Evolutionary conservation across 2,797 vertebrate species (phyloP), one percentile per base, ranked within the genome.

Genomic region (Sarcoramphus papa): DNA sequence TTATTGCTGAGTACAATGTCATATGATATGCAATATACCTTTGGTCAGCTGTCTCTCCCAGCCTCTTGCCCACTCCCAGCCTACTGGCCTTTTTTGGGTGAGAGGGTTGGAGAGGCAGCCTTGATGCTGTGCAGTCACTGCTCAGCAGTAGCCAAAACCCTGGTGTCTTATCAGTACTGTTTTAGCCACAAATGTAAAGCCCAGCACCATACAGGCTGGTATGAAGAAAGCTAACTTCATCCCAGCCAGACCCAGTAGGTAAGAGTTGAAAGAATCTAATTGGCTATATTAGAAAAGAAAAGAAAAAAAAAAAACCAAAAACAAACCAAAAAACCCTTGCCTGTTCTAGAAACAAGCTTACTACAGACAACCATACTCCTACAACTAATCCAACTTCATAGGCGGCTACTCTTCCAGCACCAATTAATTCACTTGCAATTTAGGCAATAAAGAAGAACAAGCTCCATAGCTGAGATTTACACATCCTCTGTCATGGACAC

Each of bases 301-400:
- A 59, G 10, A 2, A 9, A 6, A 25, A 7, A 3, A 28, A 1
- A 25, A 7, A 3, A 25, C 0, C 10, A 4, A 70, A 45, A 3
- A 0, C 7, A 78, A 16, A 51, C 5, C 10, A 40, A 82, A 41
- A 45, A 31, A 15, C 12, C 12, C 27, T 70, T 70, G 10, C 18
- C 28, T 76, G 18, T 53, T 83, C 47, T 75, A 23, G 50, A 51
- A 53, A n/a, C 41, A 74, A 82, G 19, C 3, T 43, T 64, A 31
- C 27, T 62, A n/a, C 13, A 80, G 68, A 14, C 11, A 76, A 33
- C 27, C 27, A 14, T 6, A 45, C 18, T 65, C 30, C 31, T 70
- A n/a, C 37, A 90, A 45, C 10, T 51, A 68, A 77, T 30, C 14
- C 15, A 91, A 13, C 21, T 59, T 93, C 76, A 69, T 6, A 70